phyloP scores from a whole-genome alignment of 2,113 vertebrate genomes.

The Maccullochella peelii region DNA sequence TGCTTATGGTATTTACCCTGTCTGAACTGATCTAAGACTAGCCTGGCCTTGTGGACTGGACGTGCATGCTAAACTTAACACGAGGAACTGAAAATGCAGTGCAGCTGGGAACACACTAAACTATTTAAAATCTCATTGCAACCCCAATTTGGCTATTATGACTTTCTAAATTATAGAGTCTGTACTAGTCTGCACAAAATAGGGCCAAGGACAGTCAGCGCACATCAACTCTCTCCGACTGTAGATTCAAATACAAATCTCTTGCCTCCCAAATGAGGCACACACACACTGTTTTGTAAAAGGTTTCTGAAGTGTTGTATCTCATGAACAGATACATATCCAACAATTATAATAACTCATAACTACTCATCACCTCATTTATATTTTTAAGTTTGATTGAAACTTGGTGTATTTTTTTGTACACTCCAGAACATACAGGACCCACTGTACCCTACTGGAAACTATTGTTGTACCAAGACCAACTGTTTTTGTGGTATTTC shows the following conservation, averaged over 20 bases:
- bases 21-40: neutral
- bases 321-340: neutral
- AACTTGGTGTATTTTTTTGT: too few species aligned
- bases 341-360: neutral
- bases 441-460: too few species aligned
- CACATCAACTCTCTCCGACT: slow-evolving; percentile 27
- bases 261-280: neutral
- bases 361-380: neutral
- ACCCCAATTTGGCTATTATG: slow-evolving; percentile 38
- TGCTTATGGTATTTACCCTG: neutral
- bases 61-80: slow-evolving; percentile 10
- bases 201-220: slow-evolving; percentile 38
- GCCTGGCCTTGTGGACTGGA: neutral
- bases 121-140: slow-evolving; percentile 46
- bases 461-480: neutral
- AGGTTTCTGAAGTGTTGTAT: neutral
- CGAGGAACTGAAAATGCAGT: slow-evolving; percentile 13
- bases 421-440: neutral
- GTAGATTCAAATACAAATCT: slow-evolving; percentile 20
- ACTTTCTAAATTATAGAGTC: slow-evolving; percentile 30
- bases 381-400: neutral
- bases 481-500: neutral
- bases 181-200: slow-evolving; percentile 23
- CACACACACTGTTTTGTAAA: neutral
- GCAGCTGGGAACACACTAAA: slow-evolving; percentile 44